Percentiles rank a stretch among this genome's conserved stretches.
Evolutionary conservation across 2,113 vertebrate genomes (phyloP).

Genomic region (Gyps fulvus): DNA sequence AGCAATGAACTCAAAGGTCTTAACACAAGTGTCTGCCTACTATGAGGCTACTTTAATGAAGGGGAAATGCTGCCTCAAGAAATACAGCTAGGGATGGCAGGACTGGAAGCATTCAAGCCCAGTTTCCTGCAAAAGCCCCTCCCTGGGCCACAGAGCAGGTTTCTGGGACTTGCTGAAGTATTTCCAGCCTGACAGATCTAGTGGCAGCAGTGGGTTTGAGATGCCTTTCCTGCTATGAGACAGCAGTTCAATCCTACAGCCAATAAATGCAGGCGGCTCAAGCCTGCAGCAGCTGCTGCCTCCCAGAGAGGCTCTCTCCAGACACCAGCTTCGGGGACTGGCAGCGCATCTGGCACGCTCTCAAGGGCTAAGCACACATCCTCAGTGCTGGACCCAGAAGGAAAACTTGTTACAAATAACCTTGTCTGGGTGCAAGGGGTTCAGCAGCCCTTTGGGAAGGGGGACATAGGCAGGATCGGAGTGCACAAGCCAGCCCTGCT

Average conservation of each 20-base stretch:
- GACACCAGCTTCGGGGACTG: neutral
- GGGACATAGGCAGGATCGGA: rapidly evolving
- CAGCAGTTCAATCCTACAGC: conserved; percentile 32
- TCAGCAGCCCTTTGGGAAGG: rapidly evolving
- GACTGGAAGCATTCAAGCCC: neutral
- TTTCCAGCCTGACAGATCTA: neutral
- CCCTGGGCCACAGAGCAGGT: neutral
- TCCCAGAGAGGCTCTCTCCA: neutral
- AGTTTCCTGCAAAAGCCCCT: neutral
- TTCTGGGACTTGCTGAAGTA: conserved; percentile 19
- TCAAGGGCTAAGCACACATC: neutral
- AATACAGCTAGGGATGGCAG: neutral
- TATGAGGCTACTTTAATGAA: neutral
- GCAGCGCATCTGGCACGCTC: neutral
- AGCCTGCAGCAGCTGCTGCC: conserved; percentile 12
- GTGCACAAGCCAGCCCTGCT: rapidly evolving
- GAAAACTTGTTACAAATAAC: neutral
- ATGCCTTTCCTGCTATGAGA: conserved; percentile 21
- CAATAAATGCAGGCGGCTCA: neutral
- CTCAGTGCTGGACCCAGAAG: neutral
- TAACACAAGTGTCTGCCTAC: rapidly evolving
- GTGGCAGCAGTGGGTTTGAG: neutral
- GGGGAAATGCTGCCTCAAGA: neutral
- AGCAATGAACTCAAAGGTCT: rapidly evolving
- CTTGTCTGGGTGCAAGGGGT: neutral